Evolutionary conservation across 2,888 invertebrate genomes (phyloP).

Genomic region (Petrophora chlorosata): DNA sequence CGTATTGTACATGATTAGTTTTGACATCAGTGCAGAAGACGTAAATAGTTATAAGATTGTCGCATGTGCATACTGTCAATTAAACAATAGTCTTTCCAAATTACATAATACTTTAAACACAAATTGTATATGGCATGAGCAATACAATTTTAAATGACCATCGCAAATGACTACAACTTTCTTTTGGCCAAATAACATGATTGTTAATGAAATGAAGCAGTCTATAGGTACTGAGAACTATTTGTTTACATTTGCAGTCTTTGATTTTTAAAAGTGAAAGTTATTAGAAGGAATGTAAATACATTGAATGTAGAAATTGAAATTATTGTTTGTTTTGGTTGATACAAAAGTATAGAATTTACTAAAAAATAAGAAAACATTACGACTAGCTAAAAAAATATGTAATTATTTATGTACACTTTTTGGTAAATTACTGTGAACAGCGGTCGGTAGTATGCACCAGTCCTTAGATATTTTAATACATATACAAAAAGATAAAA

Average conservation of each 20-base stretch:
- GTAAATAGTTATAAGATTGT: too few relatives aligned
- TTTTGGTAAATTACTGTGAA: constrained; percentile 59
- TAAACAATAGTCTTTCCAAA: too few relatives aligned
- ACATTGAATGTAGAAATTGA: constrained; percentile 5
- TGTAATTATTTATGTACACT: constrained; percentile 64
- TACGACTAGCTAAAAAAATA: constrained; percentile 60
- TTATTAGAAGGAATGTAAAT: constrained; percentile 29
- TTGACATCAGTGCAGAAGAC: too few relatives aligned
- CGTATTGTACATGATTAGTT: too few relatives aligned
- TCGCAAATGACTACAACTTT: too few relatives aligned
- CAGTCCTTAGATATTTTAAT: constrained; percentile 26
- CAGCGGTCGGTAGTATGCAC: constrained; percentile 34
- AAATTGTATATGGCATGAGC: too few relatives aligned
- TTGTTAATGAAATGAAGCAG: constrained; percentile 15
- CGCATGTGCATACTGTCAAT: too few relatives aligned
- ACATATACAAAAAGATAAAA: constrained; percentile 22
- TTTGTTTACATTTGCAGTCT: constrained; percentile 29
- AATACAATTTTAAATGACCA: too few relatives aligned
- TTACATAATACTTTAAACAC: too few relatives aligned
- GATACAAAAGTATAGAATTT: constrained; percentile 2
- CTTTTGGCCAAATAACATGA: too few relatives aligned
- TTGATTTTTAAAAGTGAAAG: constrained; percentile 16
- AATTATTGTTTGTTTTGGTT: background rate
- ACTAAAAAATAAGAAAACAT: constrained; percentile 16
- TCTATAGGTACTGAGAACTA: constrained; percentile 18